These are phyloP conservation scores for Uropetala carovei DNA, from an alignment of 2,888 invertebrate species.

Conservation along the genomic window DNA sequence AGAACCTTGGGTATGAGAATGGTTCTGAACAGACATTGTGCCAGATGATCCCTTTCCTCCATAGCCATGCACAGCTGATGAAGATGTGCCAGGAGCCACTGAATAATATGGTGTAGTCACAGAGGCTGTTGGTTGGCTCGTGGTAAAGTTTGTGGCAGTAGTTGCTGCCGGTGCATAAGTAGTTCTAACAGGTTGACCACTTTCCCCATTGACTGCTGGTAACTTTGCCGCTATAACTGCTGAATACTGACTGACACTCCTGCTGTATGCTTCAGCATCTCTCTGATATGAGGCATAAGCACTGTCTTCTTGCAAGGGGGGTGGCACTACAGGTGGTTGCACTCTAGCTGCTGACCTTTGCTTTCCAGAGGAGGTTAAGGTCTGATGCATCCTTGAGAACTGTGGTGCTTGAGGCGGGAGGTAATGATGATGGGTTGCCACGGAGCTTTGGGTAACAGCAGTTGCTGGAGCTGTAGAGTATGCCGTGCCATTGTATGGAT, in stretches of 20 bases:
- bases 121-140: conserved; percentile 49
- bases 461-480: conserved; percentile 43
- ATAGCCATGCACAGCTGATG: conserved; percentile 69
- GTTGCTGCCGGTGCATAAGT: conserved; percentile 26
- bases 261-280: conserved; percentile 40
- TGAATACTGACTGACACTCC: conserved; percentile 41
- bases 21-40: conserved; percentile 65
- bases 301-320: neutral
- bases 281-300: conserved; percentile 34
- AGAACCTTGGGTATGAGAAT: conserved; percentile 66
- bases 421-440: conserved; percentile 26
- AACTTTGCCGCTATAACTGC: conserved; percentile 30
- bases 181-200: conserved; percentile 28
- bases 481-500: conserved; percentile 26
- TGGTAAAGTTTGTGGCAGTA: neutral
- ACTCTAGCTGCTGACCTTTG: conserved; percentile 42
- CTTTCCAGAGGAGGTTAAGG: neutral
- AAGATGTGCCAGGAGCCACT: conserved; percentile 68
- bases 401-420: conserved; percentile 39
- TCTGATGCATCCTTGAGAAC: conserved; percentile 26
- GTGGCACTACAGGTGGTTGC: neutral
- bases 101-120: conserved; percentile 67
- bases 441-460: neutral
- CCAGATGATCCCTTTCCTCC: conserved; percentile 69
- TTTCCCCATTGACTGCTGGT: conserved; percentile 46